Evolutionary conservation across 1,140 invertebrate species (phyloP).

Genomic region (Drosophila lacteicornis): DNA sequence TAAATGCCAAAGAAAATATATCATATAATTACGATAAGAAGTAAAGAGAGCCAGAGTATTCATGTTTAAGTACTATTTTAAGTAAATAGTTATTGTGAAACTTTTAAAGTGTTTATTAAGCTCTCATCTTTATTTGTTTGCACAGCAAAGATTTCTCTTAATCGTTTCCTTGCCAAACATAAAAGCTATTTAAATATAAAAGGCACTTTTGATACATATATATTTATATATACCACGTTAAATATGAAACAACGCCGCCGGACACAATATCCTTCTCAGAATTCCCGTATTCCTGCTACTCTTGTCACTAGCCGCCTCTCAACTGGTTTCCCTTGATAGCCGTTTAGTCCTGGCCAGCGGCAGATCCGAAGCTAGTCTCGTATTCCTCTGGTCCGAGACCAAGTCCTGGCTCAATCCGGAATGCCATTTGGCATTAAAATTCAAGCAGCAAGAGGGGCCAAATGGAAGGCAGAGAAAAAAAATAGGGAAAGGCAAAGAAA

Average conservation of each 20-base stretch:
- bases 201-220: constrained; percentile 10
- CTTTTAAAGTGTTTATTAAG: neutral
- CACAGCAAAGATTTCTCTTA: neutral
- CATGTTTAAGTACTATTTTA: neutral
- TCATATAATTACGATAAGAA: too few relatives aligned
- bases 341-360: constrained; percentile 63
- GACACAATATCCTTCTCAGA: constrained; percentile 28
- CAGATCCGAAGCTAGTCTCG: constrained; percentile 38
- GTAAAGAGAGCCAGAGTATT: neutral
- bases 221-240: constrained; percentile 4
- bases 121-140: neutral
- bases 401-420: constrained; percentile 41
- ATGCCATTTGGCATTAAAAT: constrained; percentile 71
- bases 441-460: constrained; percentile 42
- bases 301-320: constrained; percentile 42
- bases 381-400: constrained; percentile 31
- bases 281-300: constrained; percentile 8
- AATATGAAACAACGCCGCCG: constrained; percentile 31
- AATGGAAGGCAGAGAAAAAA: constrained; percentile 14
- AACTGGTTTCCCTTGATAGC: constrained; percentile 43
- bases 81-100: neutral
- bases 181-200: constrained; percentile 21
- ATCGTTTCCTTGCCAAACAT: neutral
- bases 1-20: too few relatives aligned
- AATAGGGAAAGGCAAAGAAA: constrained; percentile 26